Conservation (phyloP, 1,140 invertebrate species). For the Lucilia sericata region DNA sequence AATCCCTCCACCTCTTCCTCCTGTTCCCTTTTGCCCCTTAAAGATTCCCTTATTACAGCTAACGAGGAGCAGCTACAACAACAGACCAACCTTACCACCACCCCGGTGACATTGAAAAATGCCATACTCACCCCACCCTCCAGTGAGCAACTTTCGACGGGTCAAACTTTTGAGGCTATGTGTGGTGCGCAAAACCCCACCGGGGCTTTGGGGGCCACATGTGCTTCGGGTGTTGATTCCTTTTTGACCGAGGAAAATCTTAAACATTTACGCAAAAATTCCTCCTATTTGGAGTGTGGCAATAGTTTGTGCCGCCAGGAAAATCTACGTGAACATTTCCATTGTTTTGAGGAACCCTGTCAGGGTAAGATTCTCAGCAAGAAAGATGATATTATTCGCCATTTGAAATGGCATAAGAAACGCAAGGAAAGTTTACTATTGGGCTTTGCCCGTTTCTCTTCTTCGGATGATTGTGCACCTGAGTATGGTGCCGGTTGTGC, state of each 20-base stretch:
- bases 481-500: constrained; percentile 78
- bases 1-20: neutral
- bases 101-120: constrained; percentile 54
- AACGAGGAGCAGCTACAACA: constrained; percentile 43
- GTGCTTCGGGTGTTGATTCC: constrained; percentile 57
- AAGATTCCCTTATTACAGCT: neutral
- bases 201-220: neutral
- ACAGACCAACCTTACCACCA: constrained; percentile 27
- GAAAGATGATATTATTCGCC: constrained; percentile 98
- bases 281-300: constrained; percentile 66
- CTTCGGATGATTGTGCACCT: constrained; percentile 90
- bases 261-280: constrained; percentile 62
- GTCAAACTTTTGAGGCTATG: neutral
- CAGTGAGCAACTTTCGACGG: constrained; percentile 55
- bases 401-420: constrained; percentile 98
- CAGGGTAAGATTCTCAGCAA: constrained; percentile 91
- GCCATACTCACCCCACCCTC: constrained; percentile 61
- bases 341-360: constrained; percentile 89
- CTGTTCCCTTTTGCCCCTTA: neutral
- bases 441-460: constrained; percentile 93
- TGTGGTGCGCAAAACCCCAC: neutral
- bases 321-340: constrained; percentile 87
- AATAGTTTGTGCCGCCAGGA: constrained; percentile 62
- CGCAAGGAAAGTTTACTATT: constrained; percentile 95
- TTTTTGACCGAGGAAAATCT: constrained; percentile 62